Base-by-base conservation (phyloP, 2,888 invertebrate genomes). In the Polyploca ridens region DNA sequence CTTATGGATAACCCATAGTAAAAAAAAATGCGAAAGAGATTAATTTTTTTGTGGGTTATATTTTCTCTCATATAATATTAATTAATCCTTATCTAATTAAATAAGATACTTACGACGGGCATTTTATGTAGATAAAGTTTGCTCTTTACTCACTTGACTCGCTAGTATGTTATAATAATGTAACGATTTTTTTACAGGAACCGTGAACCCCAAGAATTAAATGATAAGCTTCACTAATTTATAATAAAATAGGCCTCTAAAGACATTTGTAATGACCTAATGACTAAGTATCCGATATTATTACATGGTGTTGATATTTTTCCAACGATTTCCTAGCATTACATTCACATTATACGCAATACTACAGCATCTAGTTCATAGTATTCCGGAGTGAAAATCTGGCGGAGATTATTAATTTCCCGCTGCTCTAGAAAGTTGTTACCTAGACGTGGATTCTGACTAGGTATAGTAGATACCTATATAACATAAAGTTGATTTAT, bases 321-420 rank as follows among this genome's bases (percentile, higher is more conserved):
- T 62, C 58, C 59, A 46, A 49, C 63, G 61, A 61, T 61, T 61
- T 61, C 61, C 61, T 61, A 61, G 61, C 38, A 60, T 61, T 41
- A 61, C 41, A 61, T 61, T 41, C 61, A 13, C 61, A 41, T 61
- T 61, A 61, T 61, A 41, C 27, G 64, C 58, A 54, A 61, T 68
- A 73, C 67, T 69, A 68, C 65, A 33, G 58, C 58, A 62, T 62
- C 65, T 54, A 19, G 54, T 60, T 65, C 63, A 59, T 64, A 64
- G 66, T 63, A 66, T 66, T 64, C 67, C 62, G 66, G 62, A 73
- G 70, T 71, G 74, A 80, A 85, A 80, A 86, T 85, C 81, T 81
- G 74, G 81, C 84, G 85, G 85, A 84, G 84, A 87, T 82, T 82
- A 88, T 85, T 87, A 86, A 90, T 90, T 89, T 88, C 81, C 81